Evolutionary conservation across 2,888 invertebrate species (phyloP), one percentile per base, ranked within the genome.

Genomic region (Lepidochrysops patricia): DNA sequence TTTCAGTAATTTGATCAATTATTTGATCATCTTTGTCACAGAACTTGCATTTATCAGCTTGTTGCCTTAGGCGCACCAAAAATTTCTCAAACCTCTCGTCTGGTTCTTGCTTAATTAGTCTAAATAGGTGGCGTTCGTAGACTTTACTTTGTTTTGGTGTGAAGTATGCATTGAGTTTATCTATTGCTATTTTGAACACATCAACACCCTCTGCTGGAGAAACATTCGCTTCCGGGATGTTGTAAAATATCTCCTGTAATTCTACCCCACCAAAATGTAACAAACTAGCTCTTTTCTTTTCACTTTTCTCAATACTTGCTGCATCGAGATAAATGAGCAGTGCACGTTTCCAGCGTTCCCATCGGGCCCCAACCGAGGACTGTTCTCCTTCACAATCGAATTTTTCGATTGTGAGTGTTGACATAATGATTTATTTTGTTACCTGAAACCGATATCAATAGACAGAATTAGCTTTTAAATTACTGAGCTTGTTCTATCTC

Each of bases 1-100:
- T 66, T 48, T 65, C 64, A 7, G 52, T 61, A 5, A 66, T 61
- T 43, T 66, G 66, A 25, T 66, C 64, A 9, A 65, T 62, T 4
- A 66, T 13, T 48, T 63, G 19, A 2, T 65, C 62, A 7, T 67
- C 62, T 58, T 12, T 2, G 48, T 9, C 5, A 23, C 48, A n/a
- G 57, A 62, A 64, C 23, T 60, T 58, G 35, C 64, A 64, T 67
- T 66, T 67, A 1, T 25, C 4, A 23, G 43, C 23, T 49, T 63
- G 67, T 3, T 60, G 54, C 25, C 65, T 23, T 5, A 74, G 49
- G 49, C 70, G 63, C 3, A 70, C 35, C 7, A 74, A 25, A 62
- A 74, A 76, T 57, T 72, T 74, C 37, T 70, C 72, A 58, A 76
- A 71, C 34, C 68, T 70, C 43, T 76, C 75, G 0, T 63, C 68